Conservation (phyloP, 1,140 invertebrate genomes). For the Pseudomyrmex sp. region DNA sequence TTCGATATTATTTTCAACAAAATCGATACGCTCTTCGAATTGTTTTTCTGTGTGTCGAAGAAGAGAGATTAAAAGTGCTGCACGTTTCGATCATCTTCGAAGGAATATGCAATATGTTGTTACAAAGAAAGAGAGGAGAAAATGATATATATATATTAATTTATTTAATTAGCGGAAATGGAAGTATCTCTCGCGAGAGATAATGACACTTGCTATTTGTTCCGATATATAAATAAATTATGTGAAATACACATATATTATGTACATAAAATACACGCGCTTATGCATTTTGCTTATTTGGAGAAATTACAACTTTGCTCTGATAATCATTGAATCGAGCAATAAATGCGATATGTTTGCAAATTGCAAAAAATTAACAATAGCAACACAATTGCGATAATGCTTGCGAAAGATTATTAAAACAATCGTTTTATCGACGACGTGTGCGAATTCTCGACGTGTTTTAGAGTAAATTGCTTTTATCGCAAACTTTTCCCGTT, state of each 20-base stretch:
- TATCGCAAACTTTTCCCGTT: background rate
- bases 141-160: constrained; percentile 6
- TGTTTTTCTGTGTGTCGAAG: background rate
- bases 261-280: background rate
- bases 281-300: constrained; percentile 8
- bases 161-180: constrained; percentile 43
- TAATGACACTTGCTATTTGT: constrained; percentile 32
- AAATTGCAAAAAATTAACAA: constrained; percentile 18
- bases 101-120: background rate
- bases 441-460: background rate
- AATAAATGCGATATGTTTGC: constrained; percentile 14
- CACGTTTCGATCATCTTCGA: background rate
- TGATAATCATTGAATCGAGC: background rate
- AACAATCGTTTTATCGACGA: background rate
- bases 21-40: constrained; percentile 9
- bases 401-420: background rate
- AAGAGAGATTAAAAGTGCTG: background rate
- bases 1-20: constrained; percentile 4
- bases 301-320: background rate
- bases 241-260: background rate
- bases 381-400: constrained; percentile 7
- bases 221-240: constrained; percentile 37
- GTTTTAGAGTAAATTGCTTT: constrained; percentile 6
- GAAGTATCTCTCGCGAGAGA: background rate
- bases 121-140: background rate